Conservation (phyloP, 2,797 vertebrate genomes). For the Staurois parvus region DNA sequence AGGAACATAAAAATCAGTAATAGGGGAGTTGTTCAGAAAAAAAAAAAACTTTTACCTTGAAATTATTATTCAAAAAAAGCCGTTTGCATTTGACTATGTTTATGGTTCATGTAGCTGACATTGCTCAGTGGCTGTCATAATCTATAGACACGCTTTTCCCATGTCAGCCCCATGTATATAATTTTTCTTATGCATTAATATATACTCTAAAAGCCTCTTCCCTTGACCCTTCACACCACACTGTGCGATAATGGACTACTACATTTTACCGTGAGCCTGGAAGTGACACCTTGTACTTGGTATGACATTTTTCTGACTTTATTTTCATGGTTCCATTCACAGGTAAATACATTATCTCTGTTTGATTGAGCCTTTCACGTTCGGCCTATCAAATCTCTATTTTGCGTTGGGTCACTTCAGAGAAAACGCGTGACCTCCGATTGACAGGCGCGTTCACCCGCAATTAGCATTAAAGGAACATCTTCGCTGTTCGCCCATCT, state of each 20-base stretch:
- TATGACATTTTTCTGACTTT: slow-evolving; percentile 34
- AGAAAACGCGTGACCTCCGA: slow-evolving; percentile 1
- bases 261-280: background rate
- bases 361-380: slow-evolving; percentile 14
- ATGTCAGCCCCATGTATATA: slow-evolving; percentile 8
- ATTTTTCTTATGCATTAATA: slow-evolving; percentile 18
- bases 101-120: background rate
- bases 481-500: background rate
- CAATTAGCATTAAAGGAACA: background rate
- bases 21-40: no score
- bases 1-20: no score
- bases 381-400: slow-evolving; percentile 6
- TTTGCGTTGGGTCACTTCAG: slow-evolving; percentile 6
- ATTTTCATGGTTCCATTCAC: slow-evolving; percentile 32
- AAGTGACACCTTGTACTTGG: slow-evolving; percentile 30
- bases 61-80: no score
- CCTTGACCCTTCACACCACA: background rate
- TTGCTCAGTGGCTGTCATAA: background rate
- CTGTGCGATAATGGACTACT: slow-evolving; percentile 25
- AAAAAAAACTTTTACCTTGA: no score
- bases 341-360: slow-evolving; percentile 45
- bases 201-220: slow-evolving; percentile 38
- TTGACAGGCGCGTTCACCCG: slow-evolving; percentile 5
- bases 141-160: slow-evolving; percentile 11
- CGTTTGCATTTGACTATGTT: background rate